A percentile compares a stretch with the other conserved stretches of the same genome.
Evolutionary conservation across 2,113 vertebrate genomes (phyloP).

Genomic region (Rhinolophus ferrumequinum): DNA sequence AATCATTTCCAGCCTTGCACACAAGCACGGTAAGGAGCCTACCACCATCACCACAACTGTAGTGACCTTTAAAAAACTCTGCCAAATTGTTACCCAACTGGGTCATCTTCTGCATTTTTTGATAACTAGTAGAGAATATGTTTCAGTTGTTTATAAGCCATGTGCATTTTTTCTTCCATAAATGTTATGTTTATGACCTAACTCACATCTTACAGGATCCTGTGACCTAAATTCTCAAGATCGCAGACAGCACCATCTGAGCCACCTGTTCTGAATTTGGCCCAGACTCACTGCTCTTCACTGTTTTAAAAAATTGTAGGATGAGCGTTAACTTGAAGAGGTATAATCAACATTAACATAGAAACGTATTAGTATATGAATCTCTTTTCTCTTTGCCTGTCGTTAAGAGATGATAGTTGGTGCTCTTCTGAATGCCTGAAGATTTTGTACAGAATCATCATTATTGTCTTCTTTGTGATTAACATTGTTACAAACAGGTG

Average conservation of each 20-base stretch:
- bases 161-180: not conserved
- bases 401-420: not conserved
- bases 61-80: not conserved
- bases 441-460: not conserved
- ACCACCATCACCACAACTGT: not conserved
- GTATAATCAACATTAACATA: not conserved
- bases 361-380: not conserved
- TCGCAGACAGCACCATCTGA: not conserved
- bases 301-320: not conserved
- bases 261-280: not conserved
- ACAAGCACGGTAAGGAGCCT: not conserved
- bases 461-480: not conserved
- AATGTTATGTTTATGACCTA: not conserved
- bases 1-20: not conserved
- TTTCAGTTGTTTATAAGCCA: not conserved
- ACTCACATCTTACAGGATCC: not conserved
- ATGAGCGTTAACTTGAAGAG: not conserved
- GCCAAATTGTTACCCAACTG: not conserved
- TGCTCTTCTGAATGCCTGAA: not conserved
- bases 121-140: not conserved
- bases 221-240: constrained; percentile 18
- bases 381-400: not conserved
- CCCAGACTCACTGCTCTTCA: not conserved
- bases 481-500: not conserved
- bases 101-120: not conserved